Evolutionary conservation across 2,888 invertebrate genomes (phyloP), one percentile per base, ranked within the genome.

Genomic region (Myathropa florea): DNA sequence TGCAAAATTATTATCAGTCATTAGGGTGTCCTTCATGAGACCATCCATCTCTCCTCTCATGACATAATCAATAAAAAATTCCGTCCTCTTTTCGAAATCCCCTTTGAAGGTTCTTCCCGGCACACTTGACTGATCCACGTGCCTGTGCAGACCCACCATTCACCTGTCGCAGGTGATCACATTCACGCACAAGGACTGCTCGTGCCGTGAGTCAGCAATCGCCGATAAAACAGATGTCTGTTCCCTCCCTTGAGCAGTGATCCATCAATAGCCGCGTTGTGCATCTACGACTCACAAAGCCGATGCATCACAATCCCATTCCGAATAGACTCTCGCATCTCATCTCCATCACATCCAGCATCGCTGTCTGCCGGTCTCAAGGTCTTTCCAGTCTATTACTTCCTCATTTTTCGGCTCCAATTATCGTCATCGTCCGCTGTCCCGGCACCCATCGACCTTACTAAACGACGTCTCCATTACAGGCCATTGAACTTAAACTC

Each of bases 401-500:
- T 71, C 23, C 53, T 28, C 61, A 39, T 67, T 23, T 53, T 26
- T 36, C 67, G 23, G n/a, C 68, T 78, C 63, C 70, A 70, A 80
- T 78, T 68, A 24, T 67, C 33, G 28, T 68, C 26, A 46, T 24
- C 64, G 10, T 28, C 28, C 28, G 28, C 53, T 14, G 30, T 60
- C 59, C 70, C 28, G 28, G 28, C 28, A 3, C 14, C 61, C 61
- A 71, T 71, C 76, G 65, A 26, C 60, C 67, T 72, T 77, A 18
- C 57, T 57, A 57, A 79, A 65, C 75, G 57, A 86, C 33, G 65
- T 82, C 86, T 86, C 53, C 78, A 86, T 79, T 83, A 75, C 71
- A 65, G 73, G 73, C 73, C 78, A 75, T 78, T 83, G 86, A 86
- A 86, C 86, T 83, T 67, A 78, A 79, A 78, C 73, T 59, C 30